phyloP scores from a whole-genome alignment of 2,888 invertebrate species.

The Phymatocera aterrima region DNA sequence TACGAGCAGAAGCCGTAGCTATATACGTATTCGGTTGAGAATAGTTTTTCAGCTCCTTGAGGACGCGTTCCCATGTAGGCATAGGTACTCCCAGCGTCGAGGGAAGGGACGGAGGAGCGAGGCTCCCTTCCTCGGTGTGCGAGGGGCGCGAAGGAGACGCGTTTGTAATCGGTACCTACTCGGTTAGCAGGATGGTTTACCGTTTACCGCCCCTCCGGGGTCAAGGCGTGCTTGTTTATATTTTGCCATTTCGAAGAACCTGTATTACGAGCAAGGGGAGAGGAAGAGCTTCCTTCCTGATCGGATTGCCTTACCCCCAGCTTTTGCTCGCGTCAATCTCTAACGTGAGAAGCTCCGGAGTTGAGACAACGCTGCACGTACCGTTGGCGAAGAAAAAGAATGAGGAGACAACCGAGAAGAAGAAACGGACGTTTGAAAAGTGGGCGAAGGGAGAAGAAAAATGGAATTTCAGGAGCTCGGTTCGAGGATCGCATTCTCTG shows the following conservation, averaged over 20 bases:
- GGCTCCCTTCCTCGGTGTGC: background rate
- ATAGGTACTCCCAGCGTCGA: no score
- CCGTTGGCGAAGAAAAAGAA: background rate
- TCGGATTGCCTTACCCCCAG: background rate
- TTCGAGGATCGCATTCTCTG: background rate
- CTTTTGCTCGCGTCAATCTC: background rate
- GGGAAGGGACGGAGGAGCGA: no score
- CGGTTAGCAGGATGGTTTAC: background rate
- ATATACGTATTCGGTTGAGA: no score
- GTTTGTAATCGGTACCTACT: conserved; percentile 13
- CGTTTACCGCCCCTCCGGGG: background rate
- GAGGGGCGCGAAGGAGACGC: background rate
- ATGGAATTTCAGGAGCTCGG: background rate
- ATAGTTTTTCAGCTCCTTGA: background rate
- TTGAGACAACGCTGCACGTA: background rate
- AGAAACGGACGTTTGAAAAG: no score
- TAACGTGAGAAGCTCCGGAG: background rate
- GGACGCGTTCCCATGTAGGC: background rate
- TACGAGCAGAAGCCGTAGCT: no score
- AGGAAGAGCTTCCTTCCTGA: background rate
- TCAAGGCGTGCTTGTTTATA: conserved; percentile 20
- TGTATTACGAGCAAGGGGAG: background rate
- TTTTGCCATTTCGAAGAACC: conserved; percentile 23
- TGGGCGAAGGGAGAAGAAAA: no score
- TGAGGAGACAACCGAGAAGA: background rate